Conservation (phyloP, 2,113 vertebrate species). For the Hippocampus zosterae region DNA sequence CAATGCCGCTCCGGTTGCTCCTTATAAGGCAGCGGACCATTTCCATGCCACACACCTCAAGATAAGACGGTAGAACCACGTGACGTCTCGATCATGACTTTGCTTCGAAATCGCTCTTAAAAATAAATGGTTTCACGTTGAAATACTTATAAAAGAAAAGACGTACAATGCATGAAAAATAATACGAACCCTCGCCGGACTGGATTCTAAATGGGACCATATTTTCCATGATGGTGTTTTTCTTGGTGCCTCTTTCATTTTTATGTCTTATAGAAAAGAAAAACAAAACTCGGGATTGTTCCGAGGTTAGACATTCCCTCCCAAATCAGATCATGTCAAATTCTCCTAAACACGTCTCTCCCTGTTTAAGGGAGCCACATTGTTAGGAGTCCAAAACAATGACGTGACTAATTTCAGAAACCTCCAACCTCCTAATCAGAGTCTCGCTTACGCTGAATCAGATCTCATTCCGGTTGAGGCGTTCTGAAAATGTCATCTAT, state of each 20-base stretch:
- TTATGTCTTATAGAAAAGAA: too few species aligned
- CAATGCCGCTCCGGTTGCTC: background rate
- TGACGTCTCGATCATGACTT: too few species aligned
- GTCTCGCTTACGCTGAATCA: background rate
- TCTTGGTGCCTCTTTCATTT: too few species aligned
- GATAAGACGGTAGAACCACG: too few species aligned
- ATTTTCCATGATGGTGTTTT: background rate
- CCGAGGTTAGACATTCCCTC: too few species aligned
- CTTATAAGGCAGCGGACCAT: background rate
- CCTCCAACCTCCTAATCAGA: background rate
- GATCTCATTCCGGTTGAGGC: background rate
- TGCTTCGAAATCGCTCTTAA: too few species aligned
- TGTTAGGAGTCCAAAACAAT: background rate
- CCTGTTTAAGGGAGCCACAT: background rate
- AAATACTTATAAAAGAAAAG: too few species aligned
- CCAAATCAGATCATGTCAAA: too few species aligned
- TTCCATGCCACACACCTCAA: too few species aligned
- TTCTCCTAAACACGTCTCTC: background rate
- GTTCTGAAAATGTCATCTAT: background rate
- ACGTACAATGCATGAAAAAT: too few species aligned
- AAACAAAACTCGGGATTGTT: too few species aligned
- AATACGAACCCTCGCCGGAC: background rate
- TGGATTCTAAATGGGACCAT: background rate
- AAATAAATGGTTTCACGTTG: too few species aligned
- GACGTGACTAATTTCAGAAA: background rate